phyloP scores from a whole-genome alignment of 2,113 vertebrate species.

The Cygnus atratus region DNA sequence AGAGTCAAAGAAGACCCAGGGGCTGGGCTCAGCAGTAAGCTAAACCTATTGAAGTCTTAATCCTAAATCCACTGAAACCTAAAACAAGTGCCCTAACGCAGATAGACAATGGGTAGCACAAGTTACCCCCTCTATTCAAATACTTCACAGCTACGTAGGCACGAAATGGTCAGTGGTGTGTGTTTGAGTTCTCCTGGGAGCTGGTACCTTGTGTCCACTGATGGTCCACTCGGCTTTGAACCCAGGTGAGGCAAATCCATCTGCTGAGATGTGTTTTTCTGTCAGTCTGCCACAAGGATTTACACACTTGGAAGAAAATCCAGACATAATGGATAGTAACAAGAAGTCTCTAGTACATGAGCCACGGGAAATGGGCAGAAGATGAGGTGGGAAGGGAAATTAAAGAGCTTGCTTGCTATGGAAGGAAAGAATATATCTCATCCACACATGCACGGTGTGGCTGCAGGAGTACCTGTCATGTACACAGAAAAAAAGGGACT shows the following conservation, averaged over 20 bases:
- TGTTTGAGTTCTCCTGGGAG: neutral
- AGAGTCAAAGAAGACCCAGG: neutral
- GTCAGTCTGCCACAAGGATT: neutral
- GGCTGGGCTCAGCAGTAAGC: neutral
- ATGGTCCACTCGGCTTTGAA: neutral
- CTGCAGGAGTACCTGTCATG: rapidly evolving
- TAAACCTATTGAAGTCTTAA: neutral
- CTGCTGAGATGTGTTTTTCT: neutral
- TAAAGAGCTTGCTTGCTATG: neutral
- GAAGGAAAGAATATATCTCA: neutral
- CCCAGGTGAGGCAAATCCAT: neutral
- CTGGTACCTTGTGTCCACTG: neutral
- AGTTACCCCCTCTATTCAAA: neutral
- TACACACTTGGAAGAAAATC: neutral
- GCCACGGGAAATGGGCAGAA: neutral
- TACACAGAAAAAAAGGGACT: rapidly evolving
- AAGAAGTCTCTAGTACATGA: rapidly evolving
- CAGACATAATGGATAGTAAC: neutral
- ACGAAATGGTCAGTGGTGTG: rapidly evolving
- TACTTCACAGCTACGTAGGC: neutral
- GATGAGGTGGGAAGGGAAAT: neutral
- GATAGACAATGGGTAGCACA: neutral
- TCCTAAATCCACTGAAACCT: neutral
- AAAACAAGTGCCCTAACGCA: neutral
- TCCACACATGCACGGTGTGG: neutral